Base-by-base conservation (phyloP, 1,140 invertebrate species). In the Nymphalis io region DNA sequence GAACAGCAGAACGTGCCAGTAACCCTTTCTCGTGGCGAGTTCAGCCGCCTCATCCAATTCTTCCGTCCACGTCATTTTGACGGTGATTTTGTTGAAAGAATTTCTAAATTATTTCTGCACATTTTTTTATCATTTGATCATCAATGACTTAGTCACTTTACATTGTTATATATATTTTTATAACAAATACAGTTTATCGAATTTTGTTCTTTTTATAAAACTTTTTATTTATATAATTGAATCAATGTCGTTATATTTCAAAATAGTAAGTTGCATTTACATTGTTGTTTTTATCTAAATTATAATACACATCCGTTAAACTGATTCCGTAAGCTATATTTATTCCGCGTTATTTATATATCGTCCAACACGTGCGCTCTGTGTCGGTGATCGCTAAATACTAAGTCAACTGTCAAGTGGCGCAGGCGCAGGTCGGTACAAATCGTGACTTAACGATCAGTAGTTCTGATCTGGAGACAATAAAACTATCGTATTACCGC, bases 1-100 rank as follows among this genome's bases (percentile, higher is more conserved):
- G 81, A 95, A 95, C 78, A 95, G 92, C 62, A 95, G 81, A 68
- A 94, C 93, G 81, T 96, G 95, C 90, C 95, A 96, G 68, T 91
- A 87, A 48, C 95, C 95, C 78, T 94, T 93, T 76, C 94, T 93
- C 3, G 95, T 95, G 68, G 95, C 93, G 81, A 94, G 92, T 69
- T 93, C 84, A 58, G 95, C 85, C 62, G 95, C 93, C 80, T 95
- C 94, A 80, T 96, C 95, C 78, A 96, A 93, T 83, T 95, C 94
- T 81, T 93, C 93, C 59, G 93, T 89, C 89, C 89, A 91, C 13
- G 81, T 83, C 86, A 88, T 90, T 23, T 11, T 70, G 11, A 58
- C n/a, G 3, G 3, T n/a, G 18, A 42, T 65, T 58, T 18, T 39
- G 8, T 18, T 4, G 16, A 65, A 2, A 65, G 15, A n/a, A 13